A percentile compares a stretch with the other conserved stretches of the same genome.
Conservation (phyloP, 2,113 vertebrate species). For the Cochlearius cochlearius region DNA sequence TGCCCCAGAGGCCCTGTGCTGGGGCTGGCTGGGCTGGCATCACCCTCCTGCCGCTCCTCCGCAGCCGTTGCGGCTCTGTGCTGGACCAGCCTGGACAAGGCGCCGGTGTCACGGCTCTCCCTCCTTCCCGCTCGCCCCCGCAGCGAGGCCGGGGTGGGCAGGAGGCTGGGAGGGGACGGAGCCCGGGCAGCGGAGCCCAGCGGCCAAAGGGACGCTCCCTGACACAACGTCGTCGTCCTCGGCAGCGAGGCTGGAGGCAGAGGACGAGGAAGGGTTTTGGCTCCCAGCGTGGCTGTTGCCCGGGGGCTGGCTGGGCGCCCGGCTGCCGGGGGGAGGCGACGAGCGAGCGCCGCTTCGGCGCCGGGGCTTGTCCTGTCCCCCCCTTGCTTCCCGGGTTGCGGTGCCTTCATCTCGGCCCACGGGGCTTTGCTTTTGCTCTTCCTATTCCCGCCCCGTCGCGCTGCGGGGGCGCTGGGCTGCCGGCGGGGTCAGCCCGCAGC, state of each 20-base stretch:
- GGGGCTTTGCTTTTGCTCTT: too few relatives aligned
- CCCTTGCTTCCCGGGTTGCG: too few relatives aligned
- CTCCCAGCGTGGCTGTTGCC: background rate
- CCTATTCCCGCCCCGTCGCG: too few relatives aligned
- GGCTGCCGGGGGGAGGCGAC: background rate
- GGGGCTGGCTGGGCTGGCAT: background rate
- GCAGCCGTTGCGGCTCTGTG: background rate
- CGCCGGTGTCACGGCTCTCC: rapidly evolving
- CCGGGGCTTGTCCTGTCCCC: too few relatives aligned
- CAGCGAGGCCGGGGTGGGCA: background rate
- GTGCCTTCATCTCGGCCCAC: background rate
- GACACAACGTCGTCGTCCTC: rapidly evolving
- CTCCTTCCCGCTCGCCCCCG: too few relatives aligned
- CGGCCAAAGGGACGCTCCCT: rapidly evolving
- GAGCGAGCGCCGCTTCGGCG: rapidly evolving
- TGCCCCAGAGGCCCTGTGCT: background rate
- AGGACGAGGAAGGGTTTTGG: background rate
- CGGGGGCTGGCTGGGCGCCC: background rate
- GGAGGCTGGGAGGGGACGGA: background rate
- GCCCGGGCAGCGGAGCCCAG: background rate
- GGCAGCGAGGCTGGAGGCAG: background rate
- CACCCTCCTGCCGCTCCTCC: background rate
- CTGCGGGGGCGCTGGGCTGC: too few relatives aligned
- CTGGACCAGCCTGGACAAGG: background rate
- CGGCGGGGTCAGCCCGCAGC: too few relatives aligned